phyloP scores from a whole-genome alignment of 2,797 vertebrate genomes.

The Galagoides demidoff region DNA sequence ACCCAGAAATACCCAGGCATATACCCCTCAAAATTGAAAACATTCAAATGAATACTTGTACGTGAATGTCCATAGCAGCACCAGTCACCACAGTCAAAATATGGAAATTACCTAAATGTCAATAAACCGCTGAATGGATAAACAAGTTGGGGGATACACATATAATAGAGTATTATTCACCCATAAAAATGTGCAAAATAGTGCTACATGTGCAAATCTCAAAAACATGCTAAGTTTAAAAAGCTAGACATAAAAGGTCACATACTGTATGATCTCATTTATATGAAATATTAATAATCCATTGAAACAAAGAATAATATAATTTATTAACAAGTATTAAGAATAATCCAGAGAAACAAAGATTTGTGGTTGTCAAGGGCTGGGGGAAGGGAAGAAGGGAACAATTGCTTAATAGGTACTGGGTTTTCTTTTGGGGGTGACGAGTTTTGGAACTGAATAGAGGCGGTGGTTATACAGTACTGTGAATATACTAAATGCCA shows the following conservation, averaged over 20 bases:
- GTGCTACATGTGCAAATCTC: not conserved
- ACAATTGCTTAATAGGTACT: not conserved
- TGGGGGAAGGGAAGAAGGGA: not conserved
- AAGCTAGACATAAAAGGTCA: not conserved
- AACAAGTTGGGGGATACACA: not conserved
- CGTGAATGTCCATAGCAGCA: not conserved
- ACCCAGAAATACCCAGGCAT: slow-evolving; percentile 15
- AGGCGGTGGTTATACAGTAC: not conserved
- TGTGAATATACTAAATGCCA: not conserved
- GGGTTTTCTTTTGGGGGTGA: not conserved
- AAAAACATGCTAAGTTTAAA: slow-evolving; percentile 41
- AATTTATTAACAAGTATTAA: too few relatives aligned
- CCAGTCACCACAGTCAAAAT: slow-evolving; percentile 24
- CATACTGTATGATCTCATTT: not conserved
- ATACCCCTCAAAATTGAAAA: not conserved
- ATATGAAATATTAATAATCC: slow-evolving; percentile 39
- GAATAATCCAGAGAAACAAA: slow-evolving; percentile 30
- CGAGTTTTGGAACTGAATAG: not conserved
- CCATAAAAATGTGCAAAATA: not conserved
- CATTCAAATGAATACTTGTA: not conserved
- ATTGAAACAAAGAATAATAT: not conserved
- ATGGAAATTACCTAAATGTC: not conserved
- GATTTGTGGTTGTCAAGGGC: not conserved
- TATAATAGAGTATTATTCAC: not conserved
- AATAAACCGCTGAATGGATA: not conserved